Conservation (phyloP, 2,888 invertebrate genomes). For the Furcula furcula region DNA sequence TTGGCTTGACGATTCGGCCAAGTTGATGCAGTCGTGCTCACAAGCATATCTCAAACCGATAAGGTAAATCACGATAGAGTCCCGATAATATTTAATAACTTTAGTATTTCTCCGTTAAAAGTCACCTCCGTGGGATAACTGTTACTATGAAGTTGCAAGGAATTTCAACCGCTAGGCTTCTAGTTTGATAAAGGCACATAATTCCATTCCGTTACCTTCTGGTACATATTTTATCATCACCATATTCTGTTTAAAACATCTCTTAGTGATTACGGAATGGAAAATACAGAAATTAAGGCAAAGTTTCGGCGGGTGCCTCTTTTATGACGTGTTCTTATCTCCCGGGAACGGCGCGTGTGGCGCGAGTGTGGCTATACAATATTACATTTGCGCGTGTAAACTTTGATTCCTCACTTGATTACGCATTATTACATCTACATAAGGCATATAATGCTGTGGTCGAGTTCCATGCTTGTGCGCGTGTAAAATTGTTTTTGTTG, state of each 20-base stretch:
- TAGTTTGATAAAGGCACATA: neutral
- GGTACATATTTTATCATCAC: slow-evolving; percentile 38
- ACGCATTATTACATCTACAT: slow-evolving; percentile 36
- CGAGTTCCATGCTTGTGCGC: slow-evolving; percentile 18
- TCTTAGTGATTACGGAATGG: slow-evolving; percentile 53
- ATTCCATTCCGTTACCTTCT: slow-evolving; percentile 20
- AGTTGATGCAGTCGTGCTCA: too few species aligned
- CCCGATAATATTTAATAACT: too few species aligned
- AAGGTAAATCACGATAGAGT: too few species aligned
- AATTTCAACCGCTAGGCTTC: too few species aligned
- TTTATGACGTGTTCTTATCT: slow-evolving; percentile 78
- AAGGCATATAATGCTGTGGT: slow-evolving; percentile 36
- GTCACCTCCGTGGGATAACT: neutral
- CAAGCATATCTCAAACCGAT: too few species aligned
- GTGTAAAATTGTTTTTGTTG: slow-evolving; percentile 44
- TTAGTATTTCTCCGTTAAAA: too few species aligned
- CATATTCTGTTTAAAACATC: slow-evolving; percentile 46
- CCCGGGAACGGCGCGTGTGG: slow-evolving; percentile 53
- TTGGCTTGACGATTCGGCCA: too few species aligned
- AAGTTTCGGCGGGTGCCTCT: slow-evolving; percentile 69
- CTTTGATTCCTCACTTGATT: slow-evolving; percentile 25
- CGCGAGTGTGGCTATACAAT: slow-evolving; percentile 42
- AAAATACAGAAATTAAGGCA: slow-evolving; percentile 66
- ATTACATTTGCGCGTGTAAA: slow-evolving; percentile 37
- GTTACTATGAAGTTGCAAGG: neutral